These are phyloP conservation scores for Salvelinus fontinalis DNA, from an alignment of 2,113 vertebrate genomes.

Conservation along the genomic window DNA sequence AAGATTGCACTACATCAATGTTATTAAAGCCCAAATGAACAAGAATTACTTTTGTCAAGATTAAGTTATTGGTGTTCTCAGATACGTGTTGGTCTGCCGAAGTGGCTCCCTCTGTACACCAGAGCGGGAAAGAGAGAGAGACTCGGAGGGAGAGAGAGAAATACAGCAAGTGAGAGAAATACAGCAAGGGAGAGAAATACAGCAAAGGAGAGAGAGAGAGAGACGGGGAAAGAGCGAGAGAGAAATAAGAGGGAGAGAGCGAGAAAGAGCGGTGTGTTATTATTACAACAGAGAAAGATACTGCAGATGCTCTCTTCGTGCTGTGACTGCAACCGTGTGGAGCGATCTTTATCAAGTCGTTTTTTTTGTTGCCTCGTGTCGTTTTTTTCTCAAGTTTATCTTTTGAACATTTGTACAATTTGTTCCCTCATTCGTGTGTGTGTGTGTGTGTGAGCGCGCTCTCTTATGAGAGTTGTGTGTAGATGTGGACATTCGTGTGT, in stretches of 20 bases:
- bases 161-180: too few species aligned
- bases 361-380: not conserved
- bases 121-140: not conserved
- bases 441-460: slow-evolving; percentile 26
- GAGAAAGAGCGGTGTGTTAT: not conserved
- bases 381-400: not conserved
- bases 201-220: too few species aligned
- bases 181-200: too few species aligned
- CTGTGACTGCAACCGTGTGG: too few species aligned
- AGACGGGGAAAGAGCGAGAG: not conserved
- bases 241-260: not conserved
- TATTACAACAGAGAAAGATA: slow-evolving; percentile 1
- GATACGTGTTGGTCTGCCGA: not conserved
- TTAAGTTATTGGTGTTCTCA: slow-evolving; percentile 7
- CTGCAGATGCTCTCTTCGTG: slow-evolving; percentile 1
- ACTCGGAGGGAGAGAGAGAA: not conserved
- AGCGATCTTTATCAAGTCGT: not conserved
- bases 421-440: slow-evolving; percentile 6
- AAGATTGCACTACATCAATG: slow-evolving; percentile 51
- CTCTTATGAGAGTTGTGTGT: not conserved
- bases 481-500: not conserved
- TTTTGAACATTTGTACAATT: slow-evolving; percentile 16
- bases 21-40: slow-evolving; percentile 39
- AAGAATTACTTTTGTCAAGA: slow-evolving; percentile 20
- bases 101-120: not conserved